Evolutionary conservation across 1,140 invertebrate species (phyloP).

Genomic region (Ruditapes philippinarum): DNA sequence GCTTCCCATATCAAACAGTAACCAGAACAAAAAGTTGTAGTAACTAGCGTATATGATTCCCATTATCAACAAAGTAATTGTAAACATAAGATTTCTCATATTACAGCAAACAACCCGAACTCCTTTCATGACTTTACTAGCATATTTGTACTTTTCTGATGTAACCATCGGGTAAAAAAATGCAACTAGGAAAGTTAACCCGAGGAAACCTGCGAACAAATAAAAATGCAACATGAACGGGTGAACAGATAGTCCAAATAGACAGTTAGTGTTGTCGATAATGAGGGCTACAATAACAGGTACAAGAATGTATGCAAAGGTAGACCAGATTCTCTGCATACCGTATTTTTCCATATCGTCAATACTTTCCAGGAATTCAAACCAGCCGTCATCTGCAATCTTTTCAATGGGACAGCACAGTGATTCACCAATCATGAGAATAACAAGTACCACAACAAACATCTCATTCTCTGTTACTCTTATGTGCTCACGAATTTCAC

Average conservation of each 20-base stretch:
- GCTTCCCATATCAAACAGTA: constrained; percentile 81
- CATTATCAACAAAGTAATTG: constrained; percentile 79
- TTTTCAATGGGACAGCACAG: constrained; percentile 83
- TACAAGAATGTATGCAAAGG: constrained; percentile 80
- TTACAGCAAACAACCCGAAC: constrained; percentile 79
- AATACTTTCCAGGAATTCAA: constrained; percentile 84
- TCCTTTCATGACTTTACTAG: constrained; percentile 77
- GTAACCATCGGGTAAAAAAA: constrained; percentile 82
- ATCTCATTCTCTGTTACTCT: constrained; percentile 66
- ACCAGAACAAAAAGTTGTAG: constrained; percentile 84
- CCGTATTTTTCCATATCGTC: constrained; percentile 85
- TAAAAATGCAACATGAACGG: constrained; percentile 84
- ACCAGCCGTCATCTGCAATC: constrained; percentile 85
- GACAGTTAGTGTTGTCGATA: constrained; percentile 82
- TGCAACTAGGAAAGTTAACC: constrained; percentile 76
- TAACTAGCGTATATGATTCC: constrained; percentile 80
- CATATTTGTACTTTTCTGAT: constrained; percentile 76
- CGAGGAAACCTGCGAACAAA: constrained; percentile 80
- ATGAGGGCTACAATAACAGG: constrained; percentile 77
- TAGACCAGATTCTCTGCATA: constrained; percentile 82
- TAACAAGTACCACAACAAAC: constrained; percentile 78
- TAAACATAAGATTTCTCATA: constrained; percentile 77
- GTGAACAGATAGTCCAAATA: constrained; percentile 78
- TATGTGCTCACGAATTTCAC: constrained; percentile 56
- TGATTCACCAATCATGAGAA: constrained; percentile 81